Evolutionary conservation across 1,140 invertebrate genomes (phyloP), one percentile per base, ranked within the genome.

Genomic region (Hycleus cichorii): DNA sequence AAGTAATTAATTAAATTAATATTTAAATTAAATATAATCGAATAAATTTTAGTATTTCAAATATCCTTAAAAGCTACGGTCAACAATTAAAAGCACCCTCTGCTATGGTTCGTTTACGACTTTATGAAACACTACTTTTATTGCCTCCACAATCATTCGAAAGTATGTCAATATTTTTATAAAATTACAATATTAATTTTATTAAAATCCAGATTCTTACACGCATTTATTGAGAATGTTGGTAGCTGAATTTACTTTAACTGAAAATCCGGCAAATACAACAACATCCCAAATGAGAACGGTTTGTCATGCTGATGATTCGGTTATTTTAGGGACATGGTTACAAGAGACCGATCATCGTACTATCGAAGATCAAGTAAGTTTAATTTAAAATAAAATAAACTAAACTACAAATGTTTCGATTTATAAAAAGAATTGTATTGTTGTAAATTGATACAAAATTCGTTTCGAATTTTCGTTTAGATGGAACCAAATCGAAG

Each of bases 221-320:
- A 92, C 91, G 1, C 87, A 88, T 73, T 77, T 96, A 24, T 75
- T 98, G 49, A 83, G 93, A 53, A 87, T 98, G 79, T 77, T 99
- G n/a, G 95, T 98, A 2, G 92, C 95, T 2, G 97, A 99, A 76
- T 92, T 99, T 61, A 98, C 95, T 0, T 77, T 97, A 12, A 89
- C 93, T 24, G 96, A 98, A 74, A 97, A 96, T 76, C 85, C 88
- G 26, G 91, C 93, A 12, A 96, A 96, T 70, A 96, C 92, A 11
- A 95, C 95, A 0, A 97, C 93, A 24, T 95, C 91, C 0, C 80
- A 94, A 49, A 77, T 97, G 27, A 80, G 90, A 47, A 82, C 82
- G 43, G 85, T 95, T 42, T 96, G 94, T 74, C 92, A 98, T 77
- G 86, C 89, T 3, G 89, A 94, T 68, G 91, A 96, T 73, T 89